Evolutionary conservation across 2,888 invertebrate genomes (phyloP), one percentile per base, ranked within the genome.

Genomic region (Rhaphigaster nebulosa): DNA sequence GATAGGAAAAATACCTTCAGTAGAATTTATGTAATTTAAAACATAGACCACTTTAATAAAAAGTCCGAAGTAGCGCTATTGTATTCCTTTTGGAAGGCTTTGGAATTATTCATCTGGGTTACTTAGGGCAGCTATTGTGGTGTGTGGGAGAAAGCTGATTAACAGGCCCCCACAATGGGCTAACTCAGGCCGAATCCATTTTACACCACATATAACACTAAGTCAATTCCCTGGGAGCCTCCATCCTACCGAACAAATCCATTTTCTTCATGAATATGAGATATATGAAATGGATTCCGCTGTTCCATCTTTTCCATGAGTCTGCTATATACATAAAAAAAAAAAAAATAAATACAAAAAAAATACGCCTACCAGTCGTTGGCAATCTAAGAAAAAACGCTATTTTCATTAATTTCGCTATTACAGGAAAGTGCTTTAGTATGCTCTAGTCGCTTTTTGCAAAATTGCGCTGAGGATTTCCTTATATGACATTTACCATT

Each of bases 211-310:
- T 34, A 70, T 70, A 70, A 70, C 70, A 70, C 70, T 70, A 70
- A 70, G 70, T 70, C 70, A 70, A 34, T 70, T 70, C 70, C 70
- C 70, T 20, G 18, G 70, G 20, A 34, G 70, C 29, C 70, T 34
- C 20, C 70, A 34, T 20, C 34, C 70, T 34, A 34, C 18, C 34
- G 34, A 70, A 70, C 70, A 70, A 70, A 70, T 70, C 70, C 70
- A 70, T 70, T 70, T 70, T 70, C 70, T 70, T 70, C 70, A 70
- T 70, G 70, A 70, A 70, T 70, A 70, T 34, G 70, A 70, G 70
- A 70, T 70, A 34, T 70, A 70, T 34, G 34, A 70, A 70, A 70
- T 70, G 34, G 70, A 70, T 70, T 34, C 70, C 34, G 18, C 70
- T 34, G 23, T 70, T 34, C 70, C 70, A 34, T 70, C 12, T 34